Conservation (phyloP, 2,888 invertebrate species). For the Desoria tigrina region DNA sequence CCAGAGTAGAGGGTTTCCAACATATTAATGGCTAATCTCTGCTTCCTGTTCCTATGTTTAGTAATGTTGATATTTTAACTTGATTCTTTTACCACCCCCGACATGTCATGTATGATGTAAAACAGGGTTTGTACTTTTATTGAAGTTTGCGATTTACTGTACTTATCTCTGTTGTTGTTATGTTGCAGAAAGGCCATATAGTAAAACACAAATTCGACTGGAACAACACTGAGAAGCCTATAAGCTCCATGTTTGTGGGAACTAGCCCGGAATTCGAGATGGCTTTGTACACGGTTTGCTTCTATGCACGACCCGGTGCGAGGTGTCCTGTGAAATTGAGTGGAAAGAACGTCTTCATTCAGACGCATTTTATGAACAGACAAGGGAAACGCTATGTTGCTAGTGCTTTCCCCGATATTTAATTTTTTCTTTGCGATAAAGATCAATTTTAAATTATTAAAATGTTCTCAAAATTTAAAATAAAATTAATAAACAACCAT, state of each 20-base stretch:
- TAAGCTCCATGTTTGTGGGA: constrained; percentile 76
- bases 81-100: no score
- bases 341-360: constrained; percentile 70
- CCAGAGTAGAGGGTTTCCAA: no score
- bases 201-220: constrained; percentile 72
- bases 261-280: constrained; percentile 90
- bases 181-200: constrained; percentile 73
- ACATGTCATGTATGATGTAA: no score
- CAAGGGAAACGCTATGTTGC: constrained; percentile 77
- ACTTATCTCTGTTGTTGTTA: neutral
- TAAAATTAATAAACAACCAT: no score
- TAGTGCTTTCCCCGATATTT: constrained; percentile 79
- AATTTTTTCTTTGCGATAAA: constrained; percentile 53
- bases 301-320: constrained; percentile 71
- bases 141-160: no score
- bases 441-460: no score
- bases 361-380: constrained; percentile 73
- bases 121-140: no score
- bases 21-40: no score
- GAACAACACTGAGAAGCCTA: constrained; percentile 72
- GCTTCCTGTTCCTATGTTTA: no score
- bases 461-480: no score
- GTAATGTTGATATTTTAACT: no score
- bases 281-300: constrained; percentile 85
- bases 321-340: constrained; percentile 73